Conservation (phyloP, 2,888 invertebrate genomes). For the Drosophila tanythrix region DNA sequence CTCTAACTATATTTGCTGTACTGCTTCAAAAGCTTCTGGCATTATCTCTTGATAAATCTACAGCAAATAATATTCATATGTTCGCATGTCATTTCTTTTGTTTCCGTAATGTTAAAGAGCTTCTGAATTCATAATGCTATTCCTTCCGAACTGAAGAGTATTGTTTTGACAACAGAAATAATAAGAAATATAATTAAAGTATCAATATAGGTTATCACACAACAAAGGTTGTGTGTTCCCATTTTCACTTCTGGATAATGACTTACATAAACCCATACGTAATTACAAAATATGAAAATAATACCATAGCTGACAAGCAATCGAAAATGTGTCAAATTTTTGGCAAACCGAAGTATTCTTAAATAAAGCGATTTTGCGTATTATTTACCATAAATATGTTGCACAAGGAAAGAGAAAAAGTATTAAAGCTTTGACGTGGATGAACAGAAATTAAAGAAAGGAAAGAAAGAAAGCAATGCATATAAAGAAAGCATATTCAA, state of each 20-base stretch:
- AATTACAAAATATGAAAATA: background rate
- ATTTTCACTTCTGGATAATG: background rate
- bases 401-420: constrained; percentile 12
- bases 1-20: too few species aligned
- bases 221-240: background rate
- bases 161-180: background rate
- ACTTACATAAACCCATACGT: background rate
- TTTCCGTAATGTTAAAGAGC: background rate
- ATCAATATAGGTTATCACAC: background rate
- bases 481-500: background rate
- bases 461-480: background rate
- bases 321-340: background rate
- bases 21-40: background rate
- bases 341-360: background rate
- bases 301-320: background rate
- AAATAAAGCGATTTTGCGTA: background rate
- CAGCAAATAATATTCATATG: background rate
- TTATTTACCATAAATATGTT: background rate
- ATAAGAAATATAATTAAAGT: background rate
- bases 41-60: background rate
- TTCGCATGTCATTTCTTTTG: background rate
- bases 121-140: background rate
- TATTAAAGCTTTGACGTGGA: background rate
- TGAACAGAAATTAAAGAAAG: background rate
- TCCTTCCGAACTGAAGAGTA: constrained; percentile 9